Percentiles rank a stretch among this genome's conserved stretches.
Conservation (phyloP, 2,888 invertebrate species). For the Idaea aversata region DNA sequence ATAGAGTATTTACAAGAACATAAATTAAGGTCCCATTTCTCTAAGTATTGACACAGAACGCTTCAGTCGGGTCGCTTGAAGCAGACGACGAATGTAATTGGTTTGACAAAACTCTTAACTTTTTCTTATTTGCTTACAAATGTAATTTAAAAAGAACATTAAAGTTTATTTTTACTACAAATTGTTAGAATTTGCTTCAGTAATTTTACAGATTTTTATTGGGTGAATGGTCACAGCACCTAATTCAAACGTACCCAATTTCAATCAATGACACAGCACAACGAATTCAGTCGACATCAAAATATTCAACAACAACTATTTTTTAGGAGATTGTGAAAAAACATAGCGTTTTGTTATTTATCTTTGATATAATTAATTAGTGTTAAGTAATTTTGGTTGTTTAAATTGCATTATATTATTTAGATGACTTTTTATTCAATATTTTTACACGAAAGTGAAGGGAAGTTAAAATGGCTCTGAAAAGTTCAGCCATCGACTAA, state of each 20-base stretch:
- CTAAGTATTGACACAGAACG: no score
- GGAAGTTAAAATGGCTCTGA: no score
- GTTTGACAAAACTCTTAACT: not conserved
- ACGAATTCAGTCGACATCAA: not conserved
- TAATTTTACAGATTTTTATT: not conserved
- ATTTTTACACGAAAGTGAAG: no score
- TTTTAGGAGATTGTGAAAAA: no score
- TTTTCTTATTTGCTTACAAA: not conserved
- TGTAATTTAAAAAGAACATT: not conserved
- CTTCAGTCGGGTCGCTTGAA: not conserved
- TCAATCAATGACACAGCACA: not conserved
- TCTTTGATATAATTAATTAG: no score
- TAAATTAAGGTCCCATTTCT: no score
- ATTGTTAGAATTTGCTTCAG: not conserved
- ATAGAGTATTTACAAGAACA: no score
- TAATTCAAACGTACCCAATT: not conserved
- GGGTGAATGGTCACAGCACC: not conserved
- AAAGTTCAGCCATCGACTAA: no score
- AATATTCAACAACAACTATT: constrained; percentile 1
- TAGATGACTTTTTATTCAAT: no score
- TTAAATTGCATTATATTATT: no score
- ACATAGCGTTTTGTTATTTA: no score
- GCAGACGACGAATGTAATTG: not conserved
- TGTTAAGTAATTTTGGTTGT: no score
- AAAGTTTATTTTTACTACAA: not conserved